Evolutionary conservation across 2,888 invertebrate genomes (phyloP), one percentile per base, ranked within the genome.

Genomic region (Ophion slaviceki): DNA sequence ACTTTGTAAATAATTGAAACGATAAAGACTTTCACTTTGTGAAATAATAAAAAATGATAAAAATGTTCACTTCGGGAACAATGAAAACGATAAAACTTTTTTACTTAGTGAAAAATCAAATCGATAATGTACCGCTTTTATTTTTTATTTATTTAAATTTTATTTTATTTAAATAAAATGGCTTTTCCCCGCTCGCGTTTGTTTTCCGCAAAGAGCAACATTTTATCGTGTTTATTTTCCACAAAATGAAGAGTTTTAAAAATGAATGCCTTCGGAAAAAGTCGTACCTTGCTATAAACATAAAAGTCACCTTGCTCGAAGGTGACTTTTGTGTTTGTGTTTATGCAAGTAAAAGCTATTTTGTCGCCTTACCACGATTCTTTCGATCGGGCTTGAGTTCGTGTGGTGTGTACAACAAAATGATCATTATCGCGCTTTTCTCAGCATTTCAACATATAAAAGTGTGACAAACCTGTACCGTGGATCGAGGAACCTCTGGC

Each of bases 401-500:
- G 40, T 67, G 17, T 53, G 5, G 10, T 47, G 1, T 57, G 3
- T 32, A 14, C 28, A 71, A 17, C 28, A 2, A 20, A 28, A 10
- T 32, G 14, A 57, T 32, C 11, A 57, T 32, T 8, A 57, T 7
- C 40, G 0, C 8, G 40, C 5, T 53, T 53, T 53, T 17, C 17
- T 17, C 14, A 47, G 3, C 14, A 53, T 14, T 53, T 17, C 14
- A 53, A 53, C 14, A 53, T 14, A 17, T 2, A 70, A 20, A 53
- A n/a, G 20, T 24, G 66, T 17, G 11, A 83, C 80, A 67, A 74
- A 91, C 91, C 90, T 91, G 88, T 91, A 91, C 82, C 89, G 90
- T 7, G 90, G 91, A 83, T 91, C 91, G 80, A 91, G 81, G 28
- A 91, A 90, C 80, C 90, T 87, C 83, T 91, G 91, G 80, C 89